phyloP scores from a whole-genome alignment of 2,888 invertebrate species.

The Lasioglossum villosulum region DNA sequence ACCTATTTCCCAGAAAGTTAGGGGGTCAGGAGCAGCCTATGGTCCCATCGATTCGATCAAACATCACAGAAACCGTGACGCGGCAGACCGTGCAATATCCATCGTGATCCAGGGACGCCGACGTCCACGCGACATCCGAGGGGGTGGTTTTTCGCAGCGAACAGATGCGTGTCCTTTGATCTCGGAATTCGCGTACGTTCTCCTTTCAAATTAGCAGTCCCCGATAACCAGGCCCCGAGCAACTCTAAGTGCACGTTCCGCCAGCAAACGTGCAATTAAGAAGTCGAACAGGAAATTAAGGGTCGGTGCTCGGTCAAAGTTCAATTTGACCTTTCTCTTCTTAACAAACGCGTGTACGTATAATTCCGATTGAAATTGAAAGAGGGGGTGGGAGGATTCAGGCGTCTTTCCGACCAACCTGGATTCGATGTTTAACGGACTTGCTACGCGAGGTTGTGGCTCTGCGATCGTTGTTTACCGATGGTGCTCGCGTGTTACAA shows the following conservation, averaged over 20 bases:
- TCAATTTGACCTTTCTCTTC: conserved; percentile 57
- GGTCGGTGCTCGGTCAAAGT: conserved; percentile 68
- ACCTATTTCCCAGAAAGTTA: background rate
- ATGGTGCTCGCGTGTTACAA: conserved; percentile 21
- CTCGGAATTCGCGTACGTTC: conserved; percentile 58
- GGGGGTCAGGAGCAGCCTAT: background rate
- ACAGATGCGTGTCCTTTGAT: conserved; percentile 69
- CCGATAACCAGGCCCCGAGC: conserved; percentile 38
- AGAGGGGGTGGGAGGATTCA: conserved; percentile 33
- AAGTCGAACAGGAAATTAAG: conserved; percentile 72
- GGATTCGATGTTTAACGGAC: background rate
- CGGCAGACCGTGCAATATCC: background rate
- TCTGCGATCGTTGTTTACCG: conserved; percentile 8
- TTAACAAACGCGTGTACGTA: conserved; percentile 10
- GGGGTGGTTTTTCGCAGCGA: conserved; percentile 50
- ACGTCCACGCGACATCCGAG: conserved; percentile 46
- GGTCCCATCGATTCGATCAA: conserved; percentile 1
- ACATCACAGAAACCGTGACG: background rate
- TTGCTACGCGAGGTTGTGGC: background rate
- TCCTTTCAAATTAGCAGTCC: conserved; percentile 63
- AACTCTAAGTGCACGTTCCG: conserved; percentile 61
- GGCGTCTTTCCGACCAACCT: conserved; percentile 11
- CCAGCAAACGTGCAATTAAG: conserved; percentile 67
- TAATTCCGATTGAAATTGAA: conserved; percentile 58
- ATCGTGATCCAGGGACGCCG: conserved; percentile 36